These are phyloP conservation scores for Diarsia dahlii DNA, from an alignment of 2,888 invertebrate genomes.

Conservation along the genomic window DNA sequence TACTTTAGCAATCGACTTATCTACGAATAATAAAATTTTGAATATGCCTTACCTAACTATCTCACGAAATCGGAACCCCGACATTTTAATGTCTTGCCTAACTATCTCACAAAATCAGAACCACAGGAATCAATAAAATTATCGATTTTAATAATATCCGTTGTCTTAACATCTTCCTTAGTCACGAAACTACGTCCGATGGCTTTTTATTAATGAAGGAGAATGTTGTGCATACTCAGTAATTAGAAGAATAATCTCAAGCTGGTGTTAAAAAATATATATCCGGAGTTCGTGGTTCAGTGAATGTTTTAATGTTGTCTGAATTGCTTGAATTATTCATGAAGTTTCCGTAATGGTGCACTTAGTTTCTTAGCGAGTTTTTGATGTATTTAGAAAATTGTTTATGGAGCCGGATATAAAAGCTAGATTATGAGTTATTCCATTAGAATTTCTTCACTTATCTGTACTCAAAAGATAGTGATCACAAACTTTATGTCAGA, in stretches of 20 bases:
- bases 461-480: neutral
- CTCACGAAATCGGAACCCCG: constrained; percentile 18
- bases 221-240: constrained; percentile 23
- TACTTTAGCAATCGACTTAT: constrained; percentile 14
- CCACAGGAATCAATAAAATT: constrained; percentile 23
- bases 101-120: constrained; percentile 32
- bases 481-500: neutral
- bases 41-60: constrained; percentile 35
- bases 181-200: constrained; percentile 22
- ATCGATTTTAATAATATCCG: constrained; percentile 30
- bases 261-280: constrained; percentile 23
- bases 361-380: constrained; percentile 38
- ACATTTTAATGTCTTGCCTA: constrained; percentile 19
- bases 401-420: constrained; percentile 25
- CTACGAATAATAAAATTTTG: constrained; percentile 2
- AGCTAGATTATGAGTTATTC: constrained; percentile 9
- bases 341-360: constrained; percentile 47
- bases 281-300: constrained; percentile 50
- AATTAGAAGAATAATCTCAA: constrained; percentile 31
- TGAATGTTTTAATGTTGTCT: constrained; percentile 47
- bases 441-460: constrained; percentile 9
- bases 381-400: constrained; percentile 46
- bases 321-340: constrained; percentile 58
- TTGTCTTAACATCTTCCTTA: constrained; percentile 18
- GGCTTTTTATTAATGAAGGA: constrained; percentile 24